These are phyloP conservation scores for Nomada flava DNA, from an alignment of 2,888 invertebrate species.

Conservation along the genomic window DNA sequence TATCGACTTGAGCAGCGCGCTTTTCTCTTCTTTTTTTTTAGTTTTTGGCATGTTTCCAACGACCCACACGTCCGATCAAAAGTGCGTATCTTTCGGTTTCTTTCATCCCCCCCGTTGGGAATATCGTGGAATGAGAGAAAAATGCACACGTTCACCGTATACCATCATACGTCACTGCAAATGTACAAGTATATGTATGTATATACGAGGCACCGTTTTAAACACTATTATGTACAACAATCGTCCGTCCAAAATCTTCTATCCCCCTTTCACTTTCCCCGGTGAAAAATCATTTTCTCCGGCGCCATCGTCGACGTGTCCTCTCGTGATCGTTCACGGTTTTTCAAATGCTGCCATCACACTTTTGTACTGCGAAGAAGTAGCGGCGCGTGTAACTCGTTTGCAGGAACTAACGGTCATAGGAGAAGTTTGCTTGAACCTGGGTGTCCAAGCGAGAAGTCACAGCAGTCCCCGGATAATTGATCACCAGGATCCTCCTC, in stretches of 20 bases:
- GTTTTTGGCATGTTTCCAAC: slow-evolving; percentile 24
- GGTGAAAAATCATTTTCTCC: no score
- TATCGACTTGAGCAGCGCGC: slow-evolving; percentile 34
- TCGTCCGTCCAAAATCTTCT: slow-evolving; percentile 16
- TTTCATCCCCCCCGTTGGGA: neutral
- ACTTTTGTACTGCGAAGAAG: slow-evolving; percentile 45
- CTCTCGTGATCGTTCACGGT: neutral
- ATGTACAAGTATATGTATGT: slow-evolving; percentile 28
- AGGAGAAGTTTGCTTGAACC: slow-evolving; percentile 33
- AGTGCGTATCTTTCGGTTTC: neutral
- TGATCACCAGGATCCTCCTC: no score
- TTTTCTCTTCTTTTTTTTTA: neutral
- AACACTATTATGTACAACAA: slow-evolving; percentile 61
- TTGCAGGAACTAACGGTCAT: slow-evolving; percentile 54
- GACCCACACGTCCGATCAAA: neutral
- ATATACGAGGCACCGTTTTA: slow-evolving; percentile 62
- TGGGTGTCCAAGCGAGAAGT: neutral
- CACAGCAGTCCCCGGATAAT: no score
- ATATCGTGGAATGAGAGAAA: slow-evolving; percentile 32
- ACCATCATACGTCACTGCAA: slow-evolving; percentile 30
- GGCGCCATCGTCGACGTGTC: neutral
- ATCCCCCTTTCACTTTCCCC: no score
- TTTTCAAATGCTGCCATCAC: slow-evolving; percentile 32
- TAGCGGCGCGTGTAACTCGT: slow-evolving; percentile 25
- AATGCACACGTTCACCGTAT: slow-evolving; percentile 31